Percentiles rank a stretch among this genome's conserved stretches.
Conservation (phyloP, 2,888 invertebrate genomes). For the Chromoteleia sp. region DNA sequence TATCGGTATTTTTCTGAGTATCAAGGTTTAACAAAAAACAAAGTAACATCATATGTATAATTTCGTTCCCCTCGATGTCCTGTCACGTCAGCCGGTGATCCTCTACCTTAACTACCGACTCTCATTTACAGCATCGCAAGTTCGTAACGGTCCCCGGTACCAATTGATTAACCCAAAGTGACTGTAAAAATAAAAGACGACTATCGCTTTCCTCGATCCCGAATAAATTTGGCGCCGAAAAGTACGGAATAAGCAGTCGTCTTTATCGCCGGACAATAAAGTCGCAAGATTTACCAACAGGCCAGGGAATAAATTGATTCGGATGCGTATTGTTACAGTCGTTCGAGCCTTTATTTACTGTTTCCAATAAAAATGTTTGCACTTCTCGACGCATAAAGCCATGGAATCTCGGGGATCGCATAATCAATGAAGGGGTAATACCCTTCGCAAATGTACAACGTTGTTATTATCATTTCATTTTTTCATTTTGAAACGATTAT, state of each 20-base stretch:
- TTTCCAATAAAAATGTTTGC: constrained; percentile 50
- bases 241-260: constrained; percentile 28
- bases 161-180: constrained; percentile 53
- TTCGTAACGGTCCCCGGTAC: constrained; percentile 43
- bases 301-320: constrained; percentile 47
- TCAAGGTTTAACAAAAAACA: constrained; percentile 32
- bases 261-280: constrained; percentile 64
- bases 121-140: constrained; percentile 26
- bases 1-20: constrained; percentile 12
- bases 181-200: constrained; percentile 42
- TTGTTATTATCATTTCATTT: no score
- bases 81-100: constrained; percentile 28
- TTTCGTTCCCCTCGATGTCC: constrained; percentile 3
- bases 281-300: constrained; percentile 51
- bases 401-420: constrained; percentile 65
- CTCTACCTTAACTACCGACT: constrained; percentile 25
- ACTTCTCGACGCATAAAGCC: constrained; percentile 39
- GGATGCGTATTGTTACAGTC: constrained; percentile 56
- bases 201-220: constrained; percentile 35
- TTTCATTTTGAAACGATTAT: no score
- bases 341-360: constrained; percentile 49
- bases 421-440: constrained; percentile 66
- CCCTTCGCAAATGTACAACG: constrained; percentile 61
- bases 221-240: constrained; percentile 60
- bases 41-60: constrained; percentile 17